Evolutionary conservation across 1,140 invertebrate species (phyloP), one percentile per base, ranked within the genome.

Genomic region (Alviniconcha marisindica): DNA sequence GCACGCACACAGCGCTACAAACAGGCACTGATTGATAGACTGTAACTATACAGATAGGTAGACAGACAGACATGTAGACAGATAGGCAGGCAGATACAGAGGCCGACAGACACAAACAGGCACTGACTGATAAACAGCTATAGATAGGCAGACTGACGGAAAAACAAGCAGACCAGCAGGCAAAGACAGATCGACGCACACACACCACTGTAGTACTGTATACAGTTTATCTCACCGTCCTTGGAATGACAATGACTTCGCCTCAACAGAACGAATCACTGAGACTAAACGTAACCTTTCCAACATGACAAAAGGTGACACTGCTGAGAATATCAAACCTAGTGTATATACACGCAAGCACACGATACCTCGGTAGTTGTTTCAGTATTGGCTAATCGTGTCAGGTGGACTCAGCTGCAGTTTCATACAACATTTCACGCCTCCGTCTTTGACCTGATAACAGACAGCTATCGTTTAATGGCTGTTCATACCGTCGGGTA

Each of bases 181-280:
- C 63, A 33, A 38, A 42, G 36, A 74, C 24, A 18, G 18, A 71
- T 7, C 2, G 24, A 21, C 7, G 42, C 38, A 74, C 36, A n/a
- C 4, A 15, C 15, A 40, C 7, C 71, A 21, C 0, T 33, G 36
- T 36, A 33, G 36, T 24, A 28, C n/a, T n/a, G n/a, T n/a, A n/a
- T n/a, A n/a, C n/a, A n/a, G n/a, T n/a, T n/a, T n/a, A n/a, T n/a
- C n/a, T n/a, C n/a, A n/a, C n/a, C 40, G 24, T 7, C 5, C 10
- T 21, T 15, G 66, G 5, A 36, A 28, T 3, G 42, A 38, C 36
- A 42, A 74, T 21, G 31, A 74, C 36, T 40, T 40, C n/a, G 31
- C 21, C 36, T 36, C n/a, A 74, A 74, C 71, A 33, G 71, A 74
- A 74, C n/a, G n/a, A n/a, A n/a, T n/a, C n/a, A 74, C 36, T 74